phyloP scores from a whole-genome alignment of 2,113 vertebrate species.

The Gorsachius goisagi region DNA sequence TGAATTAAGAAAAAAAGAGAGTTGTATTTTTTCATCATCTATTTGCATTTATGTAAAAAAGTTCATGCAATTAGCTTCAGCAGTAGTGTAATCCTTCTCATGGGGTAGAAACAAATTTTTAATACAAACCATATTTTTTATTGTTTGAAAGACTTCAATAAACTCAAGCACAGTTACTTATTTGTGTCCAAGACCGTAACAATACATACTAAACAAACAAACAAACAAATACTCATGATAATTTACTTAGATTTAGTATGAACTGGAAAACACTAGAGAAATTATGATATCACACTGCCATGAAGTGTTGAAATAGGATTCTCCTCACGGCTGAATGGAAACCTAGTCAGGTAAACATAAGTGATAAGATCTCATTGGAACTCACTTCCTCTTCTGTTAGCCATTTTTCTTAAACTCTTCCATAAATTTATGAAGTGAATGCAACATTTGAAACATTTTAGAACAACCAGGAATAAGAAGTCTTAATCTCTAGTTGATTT shows the following conservation, averaged over 20 bases:
- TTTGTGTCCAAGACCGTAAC: not conserved
- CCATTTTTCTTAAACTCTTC: not conserved
- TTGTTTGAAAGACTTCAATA: not conserved
- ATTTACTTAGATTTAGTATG: not conserved
- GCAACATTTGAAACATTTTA: not conserved
- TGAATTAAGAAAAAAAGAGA: not conserved
- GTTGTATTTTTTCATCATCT: not conserved
- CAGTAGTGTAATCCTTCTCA: not conserved
- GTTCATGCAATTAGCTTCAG: not conserved
- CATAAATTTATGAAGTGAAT: not conserved
- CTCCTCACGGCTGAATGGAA: rapidly evolving
- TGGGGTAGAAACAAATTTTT: not conserved
- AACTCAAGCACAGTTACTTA: not conserved
- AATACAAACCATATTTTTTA: not conserved
- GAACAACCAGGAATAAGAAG: not conserved
- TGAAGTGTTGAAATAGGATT: not conserved
- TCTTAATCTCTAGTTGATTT: not conserved
- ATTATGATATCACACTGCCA: not conserved
- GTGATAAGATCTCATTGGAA: not conserved
- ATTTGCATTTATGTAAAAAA: not conserved
- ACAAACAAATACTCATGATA: not conserved
- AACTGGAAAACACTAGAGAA: not conserved
- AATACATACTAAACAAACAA: not conserved
- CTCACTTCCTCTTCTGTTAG: not conserved
- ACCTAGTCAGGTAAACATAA: not conserved